phyloP scores from a whole-genome alignment of 2,888 invertebrate species.

The Heteromurus nitidus region DNA sequence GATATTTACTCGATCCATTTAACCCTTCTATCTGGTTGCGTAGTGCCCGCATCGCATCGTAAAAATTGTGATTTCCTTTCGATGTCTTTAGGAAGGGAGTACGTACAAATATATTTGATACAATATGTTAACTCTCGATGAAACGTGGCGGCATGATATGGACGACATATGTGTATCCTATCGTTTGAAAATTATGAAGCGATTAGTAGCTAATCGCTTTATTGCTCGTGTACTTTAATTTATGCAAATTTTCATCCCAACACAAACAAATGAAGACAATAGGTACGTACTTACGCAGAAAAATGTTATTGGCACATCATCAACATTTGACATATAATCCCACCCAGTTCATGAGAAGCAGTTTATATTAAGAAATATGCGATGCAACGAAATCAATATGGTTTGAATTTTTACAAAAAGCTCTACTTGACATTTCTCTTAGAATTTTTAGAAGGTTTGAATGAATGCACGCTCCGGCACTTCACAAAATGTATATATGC shows the following conservation, averaged over 20 bases:
- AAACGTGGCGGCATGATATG: not conserved
- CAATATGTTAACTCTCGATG: too few relatives aligned
- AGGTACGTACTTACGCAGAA: not conserved
- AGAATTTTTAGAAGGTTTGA: too few relatives aligned
- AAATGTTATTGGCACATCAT: not conserved
- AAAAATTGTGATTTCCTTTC: too few relatives aligned
- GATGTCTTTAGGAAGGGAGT: too few relatives aligned
- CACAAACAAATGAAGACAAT: not conserved
- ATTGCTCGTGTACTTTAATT: not conserved
- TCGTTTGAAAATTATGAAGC: not conserved
- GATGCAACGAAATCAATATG: too few relatives aligned
- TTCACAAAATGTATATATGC: conserved; percentile 46
- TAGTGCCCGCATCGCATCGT: too few relatives aligned
- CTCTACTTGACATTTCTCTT: too few relatives aligned
- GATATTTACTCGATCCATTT: not conserved
- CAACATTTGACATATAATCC: not conserved
- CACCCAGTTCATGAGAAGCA: not conserved
- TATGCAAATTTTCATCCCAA: not conserved
- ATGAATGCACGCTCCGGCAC: too few relatives aligned
- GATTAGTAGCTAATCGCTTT: not conserved
- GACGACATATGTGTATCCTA: not conserved
- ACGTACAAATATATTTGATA: too few relatives aligned
- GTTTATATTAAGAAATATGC: too few relatives aligned
- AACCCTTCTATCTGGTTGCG: too few relatives aligned
- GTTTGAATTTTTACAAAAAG: too few relatives aligned